A percentile compares a stretch with the other conserved stretches of the same genome.
phyloP scores from a whole-genome alignment of 2,113 vertebrate species.

The Litocranius walleri region DNA sequence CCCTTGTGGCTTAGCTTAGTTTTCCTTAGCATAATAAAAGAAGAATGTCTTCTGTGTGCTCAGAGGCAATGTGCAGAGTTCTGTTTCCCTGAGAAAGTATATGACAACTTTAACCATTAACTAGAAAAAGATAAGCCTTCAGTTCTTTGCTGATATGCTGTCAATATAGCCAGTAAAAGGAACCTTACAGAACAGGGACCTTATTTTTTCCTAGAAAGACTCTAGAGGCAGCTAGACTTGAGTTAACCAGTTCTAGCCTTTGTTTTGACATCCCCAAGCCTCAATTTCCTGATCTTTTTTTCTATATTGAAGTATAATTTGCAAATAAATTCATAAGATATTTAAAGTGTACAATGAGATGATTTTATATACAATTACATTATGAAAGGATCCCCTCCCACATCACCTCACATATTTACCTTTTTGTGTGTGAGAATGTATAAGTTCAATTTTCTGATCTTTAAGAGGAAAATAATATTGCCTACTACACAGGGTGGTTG shows the following conservation, averaged over 20 bases:
- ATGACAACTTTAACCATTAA: not conserved
- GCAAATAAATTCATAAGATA: not conserved
- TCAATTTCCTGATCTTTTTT: not conserved
- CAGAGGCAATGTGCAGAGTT: not conserved
- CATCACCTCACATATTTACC: not conserved
- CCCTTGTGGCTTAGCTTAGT: not conserved
- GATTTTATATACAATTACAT: not conserved
- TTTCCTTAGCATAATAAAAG: slow-evolving; percentile 23
- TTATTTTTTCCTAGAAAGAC: slow-evolving; percentile 33
- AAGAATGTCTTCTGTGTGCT: not conserved
- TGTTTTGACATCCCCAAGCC: not conserved
- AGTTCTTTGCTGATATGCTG: not conserved
- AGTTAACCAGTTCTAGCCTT: not conserved
- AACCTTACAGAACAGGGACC: not conserved
- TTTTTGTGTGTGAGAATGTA: not conserved
- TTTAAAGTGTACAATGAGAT: not conserved
- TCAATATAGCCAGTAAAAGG: not conserved
- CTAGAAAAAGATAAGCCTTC: not conserved
- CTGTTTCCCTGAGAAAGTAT: not conserved
- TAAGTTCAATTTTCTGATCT: not conserved
- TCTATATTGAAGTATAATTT: not conserved
- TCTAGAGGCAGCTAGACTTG: not conserved
- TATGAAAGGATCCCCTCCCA: not conserved
- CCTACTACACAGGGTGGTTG: not conserved
- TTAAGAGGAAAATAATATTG: not conserved